These are phyloP conservation scores for Falco concolor DNA, from an alignment of 2,797 vertebrate species.

Conservation along the genomic window DNA sequence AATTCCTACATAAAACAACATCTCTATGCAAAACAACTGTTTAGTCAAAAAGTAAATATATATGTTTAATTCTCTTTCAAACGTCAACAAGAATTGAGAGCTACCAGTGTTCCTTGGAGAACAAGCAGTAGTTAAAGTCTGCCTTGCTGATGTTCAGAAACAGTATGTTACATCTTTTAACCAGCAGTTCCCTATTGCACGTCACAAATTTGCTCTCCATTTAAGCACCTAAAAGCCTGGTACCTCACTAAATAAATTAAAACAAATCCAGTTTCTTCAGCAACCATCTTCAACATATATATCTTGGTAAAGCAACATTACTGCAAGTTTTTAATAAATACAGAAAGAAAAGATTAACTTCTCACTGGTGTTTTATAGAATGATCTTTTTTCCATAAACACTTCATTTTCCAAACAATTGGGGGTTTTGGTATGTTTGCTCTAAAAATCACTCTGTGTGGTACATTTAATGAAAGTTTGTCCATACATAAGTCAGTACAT, in stretches of 20 bases:
- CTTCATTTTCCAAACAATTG: slow-evolving; percentile 16
- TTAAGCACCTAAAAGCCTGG: slow-evolving; percentile 74
- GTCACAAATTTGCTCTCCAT: slow-evolving; percentile 61
- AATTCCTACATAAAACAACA: slow-evolving; percentile 68
- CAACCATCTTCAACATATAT: slow-evolving; percentile 59
- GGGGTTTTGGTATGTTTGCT: slow-evolving; percentile 43
- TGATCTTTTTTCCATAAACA: slow-evolving; percentile 20
- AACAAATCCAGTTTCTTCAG: slow-evolving; percentile 70
- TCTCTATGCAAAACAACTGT: slow-evolving; percentile 66
- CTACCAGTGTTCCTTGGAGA: slow-evolving; percentile 68
- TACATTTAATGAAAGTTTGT: background rate
- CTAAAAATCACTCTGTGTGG: slow-evolving; percentile 20
- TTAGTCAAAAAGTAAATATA: slow-evolving; percentile 71
- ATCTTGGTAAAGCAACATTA: slow-evolving; percentile 47
- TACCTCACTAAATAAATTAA: slow-evolving; percentile 78
- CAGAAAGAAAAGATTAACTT: slow-evolving; percentile 46
- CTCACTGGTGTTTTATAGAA: slow-evolving; percentile 46
- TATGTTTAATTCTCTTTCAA: slow-evolving; percentile 56
- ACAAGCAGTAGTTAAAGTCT: slow-evolving; percentile 67
- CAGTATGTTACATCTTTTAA: slow-evolving; percentile 59
- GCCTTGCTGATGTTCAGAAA: slow-evolving; percentile 51
- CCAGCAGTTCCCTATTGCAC: slow-evolving; percentile 77
- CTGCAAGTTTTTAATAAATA: slow-evolving; percentile 73
- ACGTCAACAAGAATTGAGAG: slow-evolving; percentile 49
- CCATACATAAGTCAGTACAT: background rate